Base-by-base conservation (phyloP, 1,140 invertebrate species). In the Paraescarpia echinospica region DNA sequence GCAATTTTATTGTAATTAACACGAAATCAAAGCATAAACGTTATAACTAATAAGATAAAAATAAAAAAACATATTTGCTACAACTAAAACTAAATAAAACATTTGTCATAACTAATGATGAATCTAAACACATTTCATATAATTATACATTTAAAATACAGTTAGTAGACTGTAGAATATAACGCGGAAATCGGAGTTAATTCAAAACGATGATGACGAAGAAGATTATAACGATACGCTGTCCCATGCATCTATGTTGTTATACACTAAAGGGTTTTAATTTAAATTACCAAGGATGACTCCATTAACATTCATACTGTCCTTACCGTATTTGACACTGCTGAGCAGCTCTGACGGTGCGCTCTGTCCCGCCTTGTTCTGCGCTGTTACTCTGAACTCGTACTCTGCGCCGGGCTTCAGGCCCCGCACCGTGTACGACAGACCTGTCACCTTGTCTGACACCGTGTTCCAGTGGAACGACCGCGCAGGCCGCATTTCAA, bases 281-380 rank as follows among this genome's bases (percentile, higher is more conserved):
- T 77, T 77, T 77, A 77, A 77, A 12, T 77, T 18, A 27, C 22
- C 14, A 77, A 77, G 59, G 22, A 33, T 41, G 41, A 91, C 35
- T 35, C 35, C n/a, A 90, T 35, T 35, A 31, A 34, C 34, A 91
- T n/a, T n/a, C n/a, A n/a, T 27, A 22, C 0, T 22, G 51, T 31
- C 90, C 96, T 97, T 95, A 98, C 97, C 97, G 95, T 97, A 99
- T 90, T 92, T 94, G 27, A 94, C 98, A 31, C 99, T 98, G 95
- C 99, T 97, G 33, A 97, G 97, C 0, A 98, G 98, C 95, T 98
- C 98, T 93, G 99, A 96, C 22, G 98, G 97, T 93, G 98, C 97
- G 94, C 99, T 98, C 96, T 98, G 98, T 22, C 99, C 99, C 95
- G 99, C 99, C 59, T 99, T 98, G 96, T 99, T 99, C 88, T 93